These are phyloP conservation scores for Bugula neritina DNA, from an alignment of 2,888 invertebrate genomes.

Conservation along the genomic window DNA sequence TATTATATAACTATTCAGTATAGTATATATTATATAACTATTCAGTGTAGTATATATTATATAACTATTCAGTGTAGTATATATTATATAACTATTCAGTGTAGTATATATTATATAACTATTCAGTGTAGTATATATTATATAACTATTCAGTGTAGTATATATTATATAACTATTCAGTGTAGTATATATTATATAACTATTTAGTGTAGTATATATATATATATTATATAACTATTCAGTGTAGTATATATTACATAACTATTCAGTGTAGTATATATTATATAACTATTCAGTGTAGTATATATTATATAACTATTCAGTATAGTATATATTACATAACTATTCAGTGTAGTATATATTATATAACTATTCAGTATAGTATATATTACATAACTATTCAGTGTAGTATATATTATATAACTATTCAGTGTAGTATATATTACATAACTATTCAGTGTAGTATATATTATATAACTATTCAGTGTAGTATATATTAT, in stretches of 20 bases:
- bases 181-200: neutral
- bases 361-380: neutral
- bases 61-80: neutral
- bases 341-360: neutral
- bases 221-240: neutral
- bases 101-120: neutral
- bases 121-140: neutral
- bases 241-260: neutral
- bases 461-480: neutral
- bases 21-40: neutral
- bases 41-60: neutral
- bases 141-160: neutral
- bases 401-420: neutral
- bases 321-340: neutral
- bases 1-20: neutral
- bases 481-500: neutral
- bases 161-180: neutral
- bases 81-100: neutral
- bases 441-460: neutral
- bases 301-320: neutral
- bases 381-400: neutral
- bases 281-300: neutral
- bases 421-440: neutral
- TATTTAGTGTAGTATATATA: no score
- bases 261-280: neutral